phyloP scores from a whole-genome alignment of 2,797 vertebrate genomes.

The Eospalax fontanierii region DNA sequence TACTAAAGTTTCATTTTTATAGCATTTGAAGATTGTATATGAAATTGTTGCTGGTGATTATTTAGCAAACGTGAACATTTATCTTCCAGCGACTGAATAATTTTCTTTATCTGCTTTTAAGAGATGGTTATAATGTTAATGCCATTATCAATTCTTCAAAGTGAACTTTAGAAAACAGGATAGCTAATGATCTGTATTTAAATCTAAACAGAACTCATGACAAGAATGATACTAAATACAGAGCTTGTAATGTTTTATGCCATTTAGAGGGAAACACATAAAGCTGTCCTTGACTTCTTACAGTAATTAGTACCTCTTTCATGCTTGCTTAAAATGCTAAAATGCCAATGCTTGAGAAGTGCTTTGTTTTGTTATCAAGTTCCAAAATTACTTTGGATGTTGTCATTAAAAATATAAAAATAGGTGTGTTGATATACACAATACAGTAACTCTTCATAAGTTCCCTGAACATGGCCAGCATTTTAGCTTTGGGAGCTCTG shows the following conservation, averaged over 20 bases:
- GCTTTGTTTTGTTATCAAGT: conserved; percentile 65
- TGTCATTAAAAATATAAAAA: conserved; percentile 63
- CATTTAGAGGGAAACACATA: conserved; percentile 60
- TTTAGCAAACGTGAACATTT: conserved; percentile 12
- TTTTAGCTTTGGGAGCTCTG: not conserved
- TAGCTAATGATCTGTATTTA: conserved; percentile 68
- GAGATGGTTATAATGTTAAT: conserved; percentile 32
- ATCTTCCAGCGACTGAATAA: conserved; percentile 20
- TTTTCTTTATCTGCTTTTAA: conserved; percentile 38
- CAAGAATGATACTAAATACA: conserved; percentile 48
- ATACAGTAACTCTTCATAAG: not conserved
- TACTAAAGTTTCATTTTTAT: not conserved
- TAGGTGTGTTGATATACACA: not conserved
- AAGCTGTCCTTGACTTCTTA: conserved; percentile 65
- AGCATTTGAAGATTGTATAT: not conserved
- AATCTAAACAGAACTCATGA: conserved; percentile 61
- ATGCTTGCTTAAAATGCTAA: conserved; percentile 65
- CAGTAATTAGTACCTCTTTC: conserved; percentile 73
- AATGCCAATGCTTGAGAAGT: conserved; percentile 67
- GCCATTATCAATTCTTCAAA: conserved; percentile 32
- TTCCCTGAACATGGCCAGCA: not conserved
- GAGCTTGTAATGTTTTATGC: conserved; percentile 39
- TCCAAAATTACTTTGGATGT: conserved; percentile 64
- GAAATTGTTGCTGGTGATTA: conserved; percentile 11
- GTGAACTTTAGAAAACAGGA: conserved; percentile 42